A percentile compares a stretch with the other conserved stretches of the same genome.
phyloP scores from a whole-genome alignment of 2,888 invertebrate genomes.

The Sepioteuthis lessoniana region DNA sequence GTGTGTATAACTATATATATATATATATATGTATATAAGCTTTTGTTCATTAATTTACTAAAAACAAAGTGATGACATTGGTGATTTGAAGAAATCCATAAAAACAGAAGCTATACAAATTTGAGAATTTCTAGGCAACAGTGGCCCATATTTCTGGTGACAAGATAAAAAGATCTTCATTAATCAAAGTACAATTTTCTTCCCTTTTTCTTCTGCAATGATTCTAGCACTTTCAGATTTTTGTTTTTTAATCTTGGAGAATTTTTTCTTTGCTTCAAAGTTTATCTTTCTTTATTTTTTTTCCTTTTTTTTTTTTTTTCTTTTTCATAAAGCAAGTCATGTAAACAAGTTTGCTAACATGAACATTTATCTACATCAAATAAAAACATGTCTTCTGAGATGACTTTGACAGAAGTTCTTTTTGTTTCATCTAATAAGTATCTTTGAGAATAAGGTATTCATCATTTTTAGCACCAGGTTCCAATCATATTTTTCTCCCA shows the following conservation, averaged over 20 bases:
- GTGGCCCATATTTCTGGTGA: not conserved
- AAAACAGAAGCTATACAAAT: not conserved
- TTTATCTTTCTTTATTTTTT: not conserved
- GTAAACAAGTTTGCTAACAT: not conserved
- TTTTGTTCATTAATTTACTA: conserved; percentile 2
- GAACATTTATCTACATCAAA: not conserved
- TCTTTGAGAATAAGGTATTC: not conserved
- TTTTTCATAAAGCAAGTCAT: not conserved
- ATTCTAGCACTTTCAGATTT: not conserved
- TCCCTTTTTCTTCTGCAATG: not conserved
- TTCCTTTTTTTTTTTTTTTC: not conserved
- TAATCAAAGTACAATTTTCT: conserved; percentile 2
- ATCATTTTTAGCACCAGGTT: not conserved
- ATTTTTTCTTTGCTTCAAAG: not conserved
- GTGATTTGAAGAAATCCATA: not conserved
- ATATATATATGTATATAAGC: not conserved
- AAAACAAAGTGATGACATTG: not conserved
- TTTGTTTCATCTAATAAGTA: conserved; percentile 11
- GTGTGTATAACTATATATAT: too few relatives aligned
- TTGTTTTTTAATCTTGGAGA: not conserved
- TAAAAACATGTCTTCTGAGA: not conserved
- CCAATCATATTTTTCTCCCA: not conserved
- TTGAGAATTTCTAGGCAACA: not conserved
- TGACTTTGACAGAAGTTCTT: conserved; percentile 14
- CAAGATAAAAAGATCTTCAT: not conserved